A percentile compares a stretch with the other conserved stretches of the same genome.
Conservation (phyloP, 1,140 invertebrate species). For the Drosophila takahashii region DNA sequence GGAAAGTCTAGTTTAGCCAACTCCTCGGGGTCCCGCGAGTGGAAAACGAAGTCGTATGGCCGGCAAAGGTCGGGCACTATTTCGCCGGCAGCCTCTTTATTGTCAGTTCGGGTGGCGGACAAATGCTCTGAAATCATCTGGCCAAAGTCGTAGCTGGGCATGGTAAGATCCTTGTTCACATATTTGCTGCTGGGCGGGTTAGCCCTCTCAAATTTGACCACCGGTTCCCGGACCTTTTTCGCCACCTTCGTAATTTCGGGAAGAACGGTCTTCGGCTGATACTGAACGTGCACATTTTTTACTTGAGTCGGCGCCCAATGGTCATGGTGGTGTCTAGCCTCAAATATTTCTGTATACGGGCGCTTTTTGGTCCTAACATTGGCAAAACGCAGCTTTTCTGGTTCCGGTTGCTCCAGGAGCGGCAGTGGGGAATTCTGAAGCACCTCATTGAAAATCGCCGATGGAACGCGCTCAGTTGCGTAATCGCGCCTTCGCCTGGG, state of each 20-base stretch:
- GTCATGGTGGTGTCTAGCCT: slow-evolving; percentile 79
- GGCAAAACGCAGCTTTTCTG: slow-evolving; percentile 51
- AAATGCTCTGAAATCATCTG: slow-evolving; percentile 61
- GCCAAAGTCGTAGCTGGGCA: slow-evolving; percentile 59
- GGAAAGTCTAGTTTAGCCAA: slow-evolving; percentile 62
- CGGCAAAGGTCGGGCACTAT: slow-evolving; percentile 49
- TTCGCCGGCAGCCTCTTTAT: slow-evolving; percentile 31
- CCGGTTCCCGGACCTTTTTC: slow-evolving; percentile 26
- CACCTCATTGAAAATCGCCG: slow-evolving; percentile 58
- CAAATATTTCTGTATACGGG: slow-evolving; percentile 57
- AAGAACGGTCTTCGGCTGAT: slow-evolving; percentile 67
- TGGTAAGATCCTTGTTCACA: slow-evolving; percentile 59
- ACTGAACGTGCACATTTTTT: slow-evolving; percentile 74
- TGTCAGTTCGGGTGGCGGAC: slow-evolving; percentile 47
- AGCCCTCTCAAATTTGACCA: slow-evolving; percentile 59
- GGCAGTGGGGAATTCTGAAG: slow-evolving; percentile 49
- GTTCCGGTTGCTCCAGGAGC: slow-evolving; percentile 56
- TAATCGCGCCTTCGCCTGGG: slow-evolving; percentile 65
- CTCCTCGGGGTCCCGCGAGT: slow-evolving; percentile 64
- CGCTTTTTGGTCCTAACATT: slow-evolving; percentile 63
- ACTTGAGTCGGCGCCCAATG: slow-evolving; percentile 74
- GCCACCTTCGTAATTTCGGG: slow-evolving; percentile 52
- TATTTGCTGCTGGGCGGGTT: slow-evolving; percentile 65
- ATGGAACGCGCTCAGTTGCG: slow-evolving; percentile 56
- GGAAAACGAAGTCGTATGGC: slow-evolving; percentile 65